A percentile compares a stretch with the other conserved stretches of the same genome.
phyloP scores from a whole-genome alignment of 2,113 vertebrate species.

The Rhinogobius similis region DNA sequence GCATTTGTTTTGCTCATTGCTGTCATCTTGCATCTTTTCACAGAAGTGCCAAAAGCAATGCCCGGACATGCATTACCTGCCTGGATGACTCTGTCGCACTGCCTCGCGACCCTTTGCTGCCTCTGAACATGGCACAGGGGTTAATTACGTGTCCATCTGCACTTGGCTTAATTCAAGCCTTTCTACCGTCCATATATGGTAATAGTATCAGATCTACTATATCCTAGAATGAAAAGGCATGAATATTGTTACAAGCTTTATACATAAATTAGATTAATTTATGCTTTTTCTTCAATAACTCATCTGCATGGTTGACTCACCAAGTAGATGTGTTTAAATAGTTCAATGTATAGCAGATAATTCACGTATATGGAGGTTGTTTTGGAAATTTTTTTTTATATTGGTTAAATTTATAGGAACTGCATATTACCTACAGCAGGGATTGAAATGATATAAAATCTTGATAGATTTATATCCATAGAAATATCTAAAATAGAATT shows the following conservation, averaged over 20 bases:
- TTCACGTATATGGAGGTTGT: too few relatives aligned
- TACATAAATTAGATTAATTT: not conserved
- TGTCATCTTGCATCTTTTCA: constrained; percentile 67
- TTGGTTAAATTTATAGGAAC: too few relatives aligned
- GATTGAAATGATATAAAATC: too few relatives aligned
- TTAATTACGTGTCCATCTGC: constrained; percentile 66
- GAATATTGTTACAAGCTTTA: not conserved
- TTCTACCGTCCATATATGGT: not conserved
- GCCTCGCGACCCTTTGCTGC: constrained; percentile 32
- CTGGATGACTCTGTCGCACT: constrained; percentile 48
- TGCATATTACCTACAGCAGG: too few relatives aligned
- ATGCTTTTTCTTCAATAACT: too few relatives aligned
- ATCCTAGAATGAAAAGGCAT: not conserved
- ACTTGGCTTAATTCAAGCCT: constrained; percentile 44
- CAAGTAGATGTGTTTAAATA: too few relatives aligned
- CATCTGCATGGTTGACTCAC: too few relatives aligned
- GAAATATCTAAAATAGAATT: too few relatives aligned
- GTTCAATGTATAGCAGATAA: too few relatives aligned
- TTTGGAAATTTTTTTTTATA: too few relatives aligned
- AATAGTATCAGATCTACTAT: not conserved
- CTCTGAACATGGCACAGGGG: constrained; percentile 52
- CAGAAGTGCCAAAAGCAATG: constrained; percentile 57
- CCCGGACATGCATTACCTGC: constrained; percentile 51
- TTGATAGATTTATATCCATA: too few relatives aligned
- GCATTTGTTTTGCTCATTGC: constrained; percentile 34